Percentiles rank a stretch among this genome's conserved stretches.
Conservation (phyloP, 1,140 invertebrate species). For the Drosophila prosaltans region DNA sequence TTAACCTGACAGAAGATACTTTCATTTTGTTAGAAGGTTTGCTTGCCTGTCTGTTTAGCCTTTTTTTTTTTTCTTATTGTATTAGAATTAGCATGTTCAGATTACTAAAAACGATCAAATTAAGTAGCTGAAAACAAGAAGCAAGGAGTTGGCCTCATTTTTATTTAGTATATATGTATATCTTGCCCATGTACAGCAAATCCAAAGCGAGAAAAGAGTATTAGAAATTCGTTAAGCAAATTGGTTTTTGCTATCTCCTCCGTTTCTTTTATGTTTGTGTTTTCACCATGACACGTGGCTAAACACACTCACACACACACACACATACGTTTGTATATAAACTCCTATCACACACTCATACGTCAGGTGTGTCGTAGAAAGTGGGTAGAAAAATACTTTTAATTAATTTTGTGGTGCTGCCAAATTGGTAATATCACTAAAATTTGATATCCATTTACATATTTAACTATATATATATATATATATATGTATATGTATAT, state of each 20-base stretch:
- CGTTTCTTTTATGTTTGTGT: conserved; percentile 11
- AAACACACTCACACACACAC: conserved; percentile 27
- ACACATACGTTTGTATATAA: not conserved
- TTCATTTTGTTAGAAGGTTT: not conserved
- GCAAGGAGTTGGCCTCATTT: too few relatives aligned
- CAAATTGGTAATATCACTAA: conserved; percentile 11
- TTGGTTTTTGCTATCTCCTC: not conserved
- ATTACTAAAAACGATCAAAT: too few relatives aligned
- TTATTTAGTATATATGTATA: too few relatives aligned
- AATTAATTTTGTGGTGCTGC: conserved; percentile 8
- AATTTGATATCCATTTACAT: conserved; percentile 7
- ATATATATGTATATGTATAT: not conserved
- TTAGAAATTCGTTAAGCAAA: not conserved
- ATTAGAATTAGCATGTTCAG: too few relatives aligned
- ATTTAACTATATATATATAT: not conserved
- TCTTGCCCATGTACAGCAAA: too few relatives aligned
- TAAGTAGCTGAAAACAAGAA: too few relatives aligned
- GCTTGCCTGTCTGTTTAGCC: too few relatives aligned
- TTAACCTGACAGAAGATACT: not conserved
- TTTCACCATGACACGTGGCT: conserved; percentile 8
- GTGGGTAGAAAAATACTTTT: conserved; percentile 7
- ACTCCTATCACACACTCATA: conserved; percentile 48
- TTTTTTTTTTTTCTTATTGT: too few relatives aligned
- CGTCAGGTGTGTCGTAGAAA: conserved; percentile 57
- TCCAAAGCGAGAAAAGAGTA: not conserved